Base-by-base conservation (phyloP, 2,113 vertebrate genomes). In the Podiceps cristatus region DNA sequence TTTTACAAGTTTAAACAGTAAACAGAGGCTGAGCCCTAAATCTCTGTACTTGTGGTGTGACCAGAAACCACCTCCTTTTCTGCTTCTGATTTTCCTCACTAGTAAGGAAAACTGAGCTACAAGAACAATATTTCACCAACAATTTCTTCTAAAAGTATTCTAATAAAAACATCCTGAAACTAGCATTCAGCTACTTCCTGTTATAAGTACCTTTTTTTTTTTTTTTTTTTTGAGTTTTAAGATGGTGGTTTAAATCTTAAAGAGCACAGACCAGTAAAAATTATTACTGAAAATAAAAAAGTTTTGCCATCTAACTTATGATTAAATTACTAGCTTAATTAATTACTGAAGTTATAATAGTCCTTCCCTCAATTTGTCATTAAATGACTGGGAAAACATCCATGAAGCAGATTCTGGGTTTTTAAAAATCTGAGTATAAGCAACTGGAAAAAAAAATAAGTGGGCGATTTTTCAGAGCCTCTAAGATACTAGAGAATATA, bases 31-130 rank as follows among this genome's bases (percentile, higher is more conserved):
- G 66, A 93, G 53, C 69, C 73, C 45, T 91, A 91, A 85, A 85
- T 93, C 73, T 68, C 68, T 29, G 88, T 77, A 33, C 16, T 93
- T 96, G 86, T 53, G 94, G 93, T 97, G 63, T 87, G 94, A 96
- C 93, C 96, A 97, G 66, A 96, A 96, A 96, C 95, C 94, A 94
- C 93, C 95, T 95, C 80, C 59, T 96, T 96, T 95, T 95, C 94
- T 94, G 91, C 96, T 97, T 97, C 94, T 96, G 81, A 96, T 97
- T 97, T 96, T 97, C 89, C 91, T 96, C 88, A 89, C 55, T 59
- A 90, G 94, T 96, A 93, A 92, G 93, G 81, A 96, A 96, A 97
- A 95, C 91, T 94, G 87, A 95, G 71, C 80, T 96, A 95, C 81
- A 94, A 95, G 81, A 95, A 94, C 89, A 96, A 87, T 96, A 96